Percentiles rank a stretch among this genome's conserved stretches.
These are phyloP conservation scores for Carcina quercana DNA, from an alignment of 2,888 invertebrate genomes.

Conservation along the genomic window DNA sequence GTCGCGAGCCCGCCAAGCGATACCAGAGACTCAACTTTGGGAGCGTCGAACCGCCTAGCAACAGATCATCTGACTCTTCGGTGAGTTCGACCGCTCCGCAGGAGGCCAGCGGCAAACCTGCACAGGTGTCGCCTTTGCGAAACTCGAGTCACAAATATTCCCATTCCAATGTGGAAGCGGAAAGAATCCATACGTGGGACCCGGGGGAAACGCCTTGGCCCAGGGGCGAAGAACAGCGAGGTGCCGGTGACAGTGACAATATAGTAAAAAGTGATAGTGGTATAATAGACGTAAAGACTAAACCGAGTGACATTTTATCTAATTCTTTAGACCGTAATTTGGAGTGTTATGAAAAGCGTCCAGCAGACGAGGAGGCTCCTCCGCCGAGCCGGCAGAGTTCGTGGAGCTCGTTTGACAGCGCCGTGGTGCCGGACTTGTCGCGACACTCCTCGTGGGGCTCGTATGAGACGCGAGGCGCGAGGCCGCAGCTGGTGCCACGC, in stretches of 20 bases:
- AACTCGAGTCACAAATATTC: slow-evolving; percentile 36
- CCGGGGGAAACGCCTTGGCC: slow-evolving; percentile 71
- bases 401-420: slow-evolving; percentile 86
- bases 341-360: slow-evolving; percentile 64
- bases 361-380: slow-evolving; percentile 39
- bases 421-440: slow-evolving; percentile 81
- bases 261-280: slow-evolving; percentile 71
- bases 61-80: slow-evolving; percentile 25
- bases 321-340: slow-evolving; percentile 81
- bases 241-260: slow-evolving; percentile 49
- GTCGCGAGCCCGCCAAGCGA: slow-evolving; percentile 36
- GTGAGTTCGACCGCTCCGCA: slow-evolving; percentile 14
- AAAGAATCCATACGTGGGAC: slow-evolving; percentile 80
- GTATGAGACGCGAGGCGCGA: slow-evolving; percentile 75
- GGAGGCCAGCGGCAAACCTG: slow-evolving; percentile 23
- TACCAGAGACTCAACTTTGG: slow-evolving; percentile 42
- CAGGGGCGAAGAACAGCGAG: slow-evolving; percentile 36
- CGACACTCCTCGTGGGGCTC: slow-evolving; percentile 90
- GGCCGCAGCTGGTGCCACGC: slow-evolving; percentile 24
- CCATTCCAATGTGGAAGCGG: slow-evolving; percentile 40
- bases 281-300: slow-evolving; percentile 58
- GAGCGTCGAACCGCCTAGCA: slow-evolving; percentile 26
- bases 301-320: slow-evolving; percentile 79
- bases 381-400: slow-evolving; percentile 79
- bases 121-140: slow-evolving; percentile 40